Base-by-base conservation (phyloP, 2,888 invertebrate species). In the Dryomyza anilis region DNA sequence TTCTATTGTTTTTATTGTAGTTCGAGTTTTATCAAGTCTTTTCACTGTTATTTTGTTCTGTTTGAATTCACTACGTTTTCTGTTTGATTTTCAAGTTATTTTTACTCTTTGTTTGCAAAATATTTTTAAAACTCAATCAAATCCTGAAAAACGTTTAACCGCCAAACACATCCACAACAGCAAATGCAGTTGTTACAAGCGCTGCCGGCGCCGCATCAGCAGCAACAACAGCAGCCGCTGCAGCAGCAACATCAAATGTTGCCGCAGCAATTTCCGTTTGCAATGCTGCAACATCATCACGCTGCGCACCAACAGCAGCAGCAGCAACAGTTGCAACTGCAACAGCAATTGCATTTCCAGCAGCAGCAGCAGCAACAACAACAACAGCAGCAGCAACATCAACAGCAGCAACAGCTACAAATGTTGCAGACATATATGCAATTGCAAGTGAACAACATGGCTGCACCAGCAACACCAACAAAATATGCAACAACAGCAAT, bases 111-210 rank as follows among this genome's bases (percentile, higher is more conserved):
- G 33, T 45, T 46, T 58, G 25, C 52, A 60, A 57, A n/a, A n/a
- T n/a, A n/a, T 53, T 57, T 52, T 19, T 36, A 33, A 29, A 53
- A 53, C n/a, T 53, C 25, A 33, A 39, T 46, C 14, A 52, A 48
- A 48, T 33, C 60, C 53, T 55, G 25, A 43, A 14, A 36, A 69
- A 64, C 65, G 66, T 64, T 63, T 79, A 78, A 76, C 77, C 72
- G 74, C 73, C 69, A 70, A 71, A 72, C 67, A 72, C 74, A 70
- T 71, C 73, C 78, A 76, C 75, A 67, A 81, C 78, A 81, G 81
- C 82, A 82, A 81, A 81, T 82, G 81, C 82, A 81, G 80, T 76
- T 82, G 78, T 77, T 82, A 74, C 81, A 81, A 75, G 78, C 81
- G 73, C 74, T 78, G 72, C 80, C 81, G 72, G 72, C 78, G 52